Percentiles rank a stretch among this genome's conserved stretches.
Conservation (phyloP, 2,888 invertebrate species). For the Tipula confusa region DNA sequence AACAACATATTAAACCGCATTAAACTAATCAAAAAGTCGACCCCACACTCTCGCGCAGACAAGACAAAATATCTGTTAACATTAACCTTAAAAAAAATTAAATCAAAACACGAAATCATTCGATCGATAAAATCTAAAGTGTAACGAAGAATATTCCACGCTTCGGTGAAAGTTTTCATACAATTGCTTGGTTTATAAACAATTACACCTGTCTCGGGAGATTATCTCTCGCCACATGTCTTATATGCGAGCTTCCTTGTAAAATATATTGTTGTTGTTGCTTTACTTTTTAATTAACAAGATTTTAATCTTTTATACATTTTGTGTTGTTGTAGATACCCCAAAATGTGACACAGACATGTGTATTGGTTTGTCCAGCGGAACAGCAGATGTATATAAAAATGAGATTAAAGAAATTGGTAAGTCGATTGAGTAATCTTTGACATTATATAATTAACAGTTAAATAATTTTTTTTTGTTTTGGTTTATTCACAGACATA, state of each 20-base stretch:
- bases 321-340: constrained; percentile 42
- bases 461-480: neutral
- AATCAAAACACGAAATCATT: neutral
- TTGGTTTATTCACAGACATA: neutral
- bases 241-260: constrained; percentile 32
- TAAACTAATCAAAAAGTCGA: neutral
- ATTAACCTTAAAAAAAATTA: neutral
- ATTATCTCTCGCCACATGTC: neutral
- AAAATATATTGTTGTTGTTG: constrained; percentile 32
- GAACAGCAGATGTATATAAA: constrained; percentile 46
- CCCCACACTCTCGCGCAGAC: neutral
- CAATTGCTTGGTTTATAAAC: neutral
- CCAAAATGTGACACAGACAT: constrained; percentile 47
- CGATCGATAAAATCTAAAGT: neutral
- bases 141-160: neutral
- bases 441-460: neutral
- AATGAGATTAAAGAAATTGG: constrained; percentile 42
- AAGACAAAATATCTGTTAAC: neutral
- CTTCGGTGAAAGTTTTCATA: neutral
- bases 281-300: constrained; percentile 31
- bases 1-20: constrained; percentile 5
- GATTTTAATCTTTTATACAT: constrained; percentile 33
- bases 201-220: constrained; percentile 25
- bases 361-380: constrained; percentile 50
- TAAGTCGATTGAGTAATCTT: constrained; percentile 37